A percentile compares a stretch with the other conserved stretches of the same genome.
phyloP scores from a whole-genome alignment of 2,888 invertebrate genomes.

The Eristalinus aeneus region DNA sequence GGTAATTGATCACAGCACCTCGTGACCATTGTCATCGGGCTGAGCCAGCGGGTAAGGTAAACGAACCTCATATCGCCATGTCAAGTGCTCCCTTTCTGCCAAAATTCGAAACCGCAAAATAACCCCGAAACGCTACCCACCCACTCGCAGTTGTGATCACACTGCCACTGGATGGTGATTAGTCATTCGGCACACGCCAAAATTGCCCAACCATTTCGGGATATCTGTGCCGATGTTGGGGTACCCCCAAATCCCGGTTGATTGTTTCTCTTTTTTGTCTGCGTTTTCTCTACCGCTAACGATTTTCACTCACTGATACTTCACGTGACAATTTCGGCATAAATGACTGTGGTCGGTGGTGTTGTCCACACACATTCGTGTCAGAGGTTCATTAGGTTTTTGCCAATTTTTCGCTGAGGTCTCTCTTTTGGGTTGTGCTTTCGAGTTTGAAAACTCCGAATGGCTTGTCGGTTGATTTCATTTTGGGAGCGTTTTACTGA shows the following conservation, averaged over 20 bases:
- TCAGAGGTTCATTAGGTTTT: constrained; percentile 20
- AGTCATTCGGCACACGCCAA: constrained; percentile 67
- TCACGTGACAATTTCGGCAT: background rate
- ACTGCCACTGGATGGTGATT: constrained; percentile 23
- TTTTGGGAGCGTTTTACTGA: constrained; percentile 12
- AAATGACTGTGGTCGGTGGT: background rate
- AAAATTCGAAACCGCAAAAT: constrained; percentile 17
- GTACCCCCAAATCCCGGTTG: constrained; percentile 46
- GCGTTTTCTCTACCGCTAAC: background rate
- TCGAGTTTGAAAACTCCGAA: background rate
- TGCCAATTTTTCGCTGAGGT: constrained; percentile 23
- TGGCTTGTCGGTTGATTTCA: constrained; percentile 18
- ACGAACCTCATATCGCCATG: constrained; percentile 38
- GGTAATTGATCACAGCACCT: background rate
- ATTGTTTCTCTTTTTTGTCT: constrained; percentile 1
- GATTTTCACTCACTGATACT: constrained; percentile 23
- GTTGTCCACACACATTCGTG: background rate
- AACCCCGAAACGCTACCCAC: constrained; percentile 8
- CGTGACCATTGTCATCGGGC: constrained; percentile 17
- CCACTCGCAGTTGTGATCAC: constrained; percentile 11
- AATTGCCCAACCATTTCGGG: constrained; percentile 44
- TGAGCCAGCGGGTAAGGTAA: constrained; percentile 42
- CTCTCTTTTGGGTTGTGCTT: constrained; percentile 21
- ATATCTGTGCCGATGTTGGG: constrained; percentile 38
- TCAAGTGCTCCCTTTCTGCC: constrained; percentile 28